These are phyloP conservation scores for Tanytarsus gracilentus DNA, from an alignment of 2,888 invertebrate genomes.

Conservation along the genomic window DNA sequence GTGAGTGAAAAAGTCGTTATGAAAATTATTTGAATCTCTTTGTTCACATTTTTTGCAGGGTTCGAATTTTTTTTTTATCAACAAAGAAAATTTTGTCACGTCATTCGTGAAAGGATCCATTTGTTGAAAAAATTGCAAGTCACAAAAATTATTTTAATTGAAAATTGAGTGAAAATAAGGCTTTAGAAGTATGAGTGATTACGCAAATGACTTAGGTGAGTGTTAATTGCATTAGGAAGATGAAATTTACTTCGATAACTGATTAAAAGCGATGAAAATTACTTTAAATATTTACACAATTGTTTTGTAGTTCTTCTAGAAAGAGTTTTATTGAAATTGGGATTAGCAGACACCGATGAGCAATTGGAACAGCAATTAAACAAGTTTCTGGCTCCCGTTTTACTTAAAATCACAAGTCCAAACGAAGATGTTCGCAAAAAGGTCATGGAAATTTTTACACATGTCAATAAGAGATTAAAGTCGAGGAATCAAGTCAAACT, in stretches of 20 bases:
- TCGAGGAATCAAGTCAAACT: slow-evolving; percentile 74
- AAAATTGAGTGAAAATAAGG: background rate
- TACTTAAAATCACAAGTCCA: slow-evolving; percentile 80
- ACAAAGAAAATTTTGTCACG: no score
- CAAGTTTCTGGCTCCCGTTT: slow-evolving; percentile 71
- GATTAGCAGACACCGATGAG: slow-evolving; percentile 82
- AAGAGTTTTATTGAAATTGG: slow-evolving; percentile 78
- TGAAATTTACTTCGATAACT: no score
- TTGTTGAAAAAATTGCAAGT: background rate
- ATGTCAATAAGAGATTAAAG: slow-evolving; percentile 82
- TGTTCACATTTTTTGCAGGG: background rate
- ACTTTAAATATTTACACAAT: no score
- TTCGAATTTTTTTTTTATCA: background rate
- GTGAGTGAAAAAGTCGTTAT: background rate
- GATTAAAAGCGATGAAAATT: no score
- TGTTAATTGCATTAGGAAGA: no score
- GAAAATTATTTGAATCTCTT: slow-evolving; percentile 1
- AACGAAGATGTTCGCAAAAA: slow-evolving; percentile 71
- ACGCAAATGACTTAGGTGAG: slow-evolving; percentile 18
- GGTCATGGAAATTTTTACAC: slow-evolving; percentile 87
- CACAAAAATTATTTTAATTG: background rate
- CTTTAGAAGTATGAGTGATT: background rate
- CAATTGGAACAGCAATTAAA: slow-evolving; percentile 56
- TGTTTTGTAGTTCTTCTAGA: slow-evolving; percentile 72
- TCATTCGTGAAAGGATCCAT: background rate